Base-by-base conservation (phyloP, 2,888 invertebrate genomes). In the Nephrotoma flavescens region DNA sequence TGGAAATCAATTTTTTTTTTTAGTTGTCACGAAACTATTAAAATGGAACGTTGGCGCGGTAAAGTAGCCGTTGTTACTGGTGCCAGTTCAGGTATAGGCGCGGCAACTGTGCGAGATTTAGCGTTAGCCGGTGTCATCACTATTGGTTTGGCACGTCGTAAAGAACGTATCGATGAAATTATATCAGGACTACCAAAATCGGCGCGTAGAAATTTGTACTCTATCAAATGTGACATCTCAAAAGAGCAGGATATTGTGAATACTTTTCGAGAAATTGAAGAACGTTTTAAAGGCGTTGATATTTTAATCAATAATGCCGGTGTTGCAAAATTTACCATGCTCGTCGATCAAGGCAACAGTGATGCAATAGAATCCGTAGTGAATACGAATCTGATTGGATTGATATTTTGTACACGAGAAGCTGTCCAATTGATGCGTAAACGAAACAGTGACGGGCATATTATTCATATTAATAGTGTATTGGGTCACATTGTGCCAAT, bases 31-130 rank as follows among this genome's bases (percentile, higher is more conserved):
- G 31, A 31, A 31, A 31, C 31, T 31, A 31, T 31, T 31, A 31
- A 31, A 31, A 93, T 94, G 93, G 93, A 95, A 85, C 93, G 94
- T 87, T 95, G 94, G 94, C 89, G 89, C 6, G 94, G 93, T 87
- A 93, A 93, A 90, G 93, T 94, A 0, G 94, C 94, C 0, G 91
- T 95, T 85, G 94, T 95, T 85, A 95, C 94, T 4, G 95, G 95
- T 83, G 94, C 94, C 19, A 94, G 94, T 89, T 91, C 92, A 0
- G 95, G 94, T 5, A 94, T 95, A 86, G 95, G 94, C 11, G 93
- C 93, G 2, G 92, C 92, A 9, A 92, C 93, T 87, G 91, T 91
- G 0, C 90, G 90, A 47, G 90, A 91, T 9, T 89, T 94, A 47
- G 92, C 92, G 4, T 89, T 90, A 86, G 91, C 92, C 44, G 94